A percentile compares a stretch with the other conserved stretches of the same genome.
phyloP scores from a whole-genome alignment of 2,113 vertebrate species.

The Benitochromis conjunctus region DNA sequence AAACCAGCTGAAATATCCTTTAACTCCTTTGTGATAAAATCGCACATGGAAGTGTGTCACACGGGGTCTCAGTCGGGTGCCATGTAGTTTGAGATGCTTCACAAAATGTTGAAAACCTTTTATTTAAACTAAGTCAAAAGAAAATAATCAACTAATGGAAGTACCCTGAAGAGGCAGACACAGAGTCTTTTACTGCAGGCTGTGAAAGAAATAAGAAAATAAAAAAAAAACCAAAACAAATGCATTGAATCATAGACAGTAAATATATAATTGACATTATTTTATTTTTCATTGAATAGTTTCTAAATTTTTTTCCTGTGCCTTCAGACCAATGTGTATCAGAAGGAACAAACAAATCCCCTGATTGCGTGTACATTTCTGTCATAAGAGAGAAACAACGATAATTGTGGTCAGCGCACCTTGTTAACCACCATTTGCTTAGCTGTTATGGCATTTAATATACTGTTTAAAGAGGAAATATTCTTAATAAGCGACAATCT shows the following conservation, averaged over 20 bases:
- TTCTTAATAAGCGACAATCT: conserved; percentile 69
- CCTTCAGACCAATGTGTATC: conserved; percentile 73
- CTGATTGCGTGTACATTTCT: conserved; percentile 70
- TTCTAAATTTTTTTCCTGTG: conserved; percentile 62
- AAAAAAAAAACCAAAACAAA: background rate
- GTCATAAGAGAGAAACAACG: conserved; percentile 66
- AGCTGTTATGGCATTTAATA: conserved; percentile 73
- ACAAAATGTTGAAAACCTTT: background rate
- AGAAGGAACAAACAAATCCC: conserved; percentile 73
- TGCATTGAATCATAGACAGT: background rate
- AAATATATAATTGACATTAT: conserved; percentile 63
- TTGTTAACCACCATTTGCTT: conserved; percentile 61
- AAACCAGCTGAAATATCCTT: background rate
- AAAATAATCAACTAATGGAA: background rate
- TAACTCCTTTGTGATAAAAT: background rate
- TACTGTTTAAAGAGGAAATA: conserved; percentile 71
- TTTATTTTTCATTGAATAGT: conserved; percentile 76
- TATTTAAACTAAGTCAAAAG: background rate
- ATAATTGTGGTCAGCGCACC: conserved; percentile 58
- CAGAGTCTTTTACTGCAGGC: background rate
- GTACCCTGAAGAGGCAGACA: background rate
- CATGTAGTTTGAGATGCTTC: background rate
- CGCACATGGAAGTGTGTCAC: background rate
- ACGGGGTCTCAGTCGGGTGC: background rate
- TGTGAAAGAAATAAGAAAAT: background rate